Percentiles rank a stretch among this genome's conserved stretches.
phyloP scores from a whole-genome alignment of 1,140 invertebrate species.

The Pseudomyrmex pallidus region DNA sequence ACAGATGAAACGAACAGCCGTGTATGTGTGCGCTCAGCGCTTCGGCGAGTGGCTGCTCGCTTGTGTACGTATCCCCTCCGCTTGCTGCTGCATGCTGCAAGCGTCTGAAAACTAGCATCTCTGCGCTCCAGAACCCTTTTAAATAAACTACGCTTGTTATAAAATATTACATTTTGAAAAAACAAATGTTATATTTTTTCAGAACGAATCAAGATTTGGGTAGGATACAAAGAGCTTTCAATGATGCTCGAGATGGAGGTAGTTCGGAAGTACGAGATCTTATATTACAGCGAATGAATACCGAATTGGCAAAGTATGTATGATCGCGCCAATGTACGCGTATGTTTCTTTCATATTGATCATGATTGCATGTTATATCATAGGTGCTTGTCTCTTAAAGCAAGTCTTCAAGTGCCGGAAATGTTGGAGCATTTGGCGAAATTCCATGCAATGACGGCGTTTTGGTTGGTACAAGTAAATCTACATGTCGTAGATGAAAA shows the following conservation, averaged over 20 bases:
- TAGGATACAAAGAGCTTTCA: conserved; percentile 90
- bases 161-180: not conserved
- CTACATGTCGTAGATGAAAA: conserved; percentile 81
- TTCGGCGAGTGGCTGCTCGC: too few species aligned
- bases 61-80: too few species aligned
- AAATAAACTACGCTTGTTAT: not conserved
- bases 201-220: conserved; percentile 89
- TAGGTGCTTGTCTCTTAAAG: conserved; percentile 89
- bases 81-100: too few species aligned
- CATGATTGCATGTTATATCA: conserved; percentile 77
- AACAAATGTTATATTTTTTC: conserved; percentile 31
- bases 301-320: conserved; percentile 86
- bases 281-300: conserved; percentile 88
- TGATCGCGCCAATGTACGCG: conserved; percentile 44
- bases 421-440: conserved; percentile 89
- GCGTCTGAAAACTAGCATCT: too few species aligned
- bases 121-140: too few species aligned
- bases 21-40: too few species aligned
- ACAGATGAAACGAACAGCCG: too few species aligned
- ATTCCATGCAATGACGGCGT: conserved; percentile 92
- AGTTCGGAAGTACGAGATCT: conserved; percentile 86
- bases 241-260: conserved; percentile 86
- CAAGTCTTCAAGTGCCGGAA: conserved; percentile 90
- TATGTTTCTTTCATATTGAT: conserved; percentile 26
- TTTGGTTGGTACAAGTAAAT: conserved; percentile 94